phyloP scores from a whole-genome alignment of 2,888 invertebrate species.

The Oscheius sp. region DNA sequence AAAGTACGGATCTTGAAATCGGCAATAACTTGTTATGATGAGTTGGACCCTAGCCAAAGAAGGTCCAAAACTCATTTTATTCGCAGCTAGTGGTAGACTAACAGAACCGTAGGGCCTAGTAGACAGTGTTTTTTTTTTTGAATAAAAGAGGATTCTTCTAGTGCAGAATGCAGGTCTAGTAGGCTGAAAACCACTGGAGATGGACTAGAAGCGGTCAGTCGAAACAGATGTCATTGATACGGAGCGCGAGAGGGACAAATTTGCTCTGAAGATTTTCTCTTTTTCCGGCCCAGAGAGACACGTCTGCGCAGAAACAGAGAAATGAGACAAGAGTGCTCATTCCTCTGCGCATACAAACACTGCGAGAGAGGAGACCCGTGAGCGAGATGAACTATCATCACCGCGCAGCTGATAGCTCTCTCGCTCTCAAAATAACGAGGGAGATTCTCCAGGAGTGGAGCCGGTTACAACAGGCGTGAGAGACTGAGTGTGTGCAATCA shows the following conservation, averaged over 20 bases:
- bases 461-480: constrained; percentile 24
- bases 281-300: constrained; percentile 18
- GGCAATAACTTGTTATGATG: too few relatives aligned
- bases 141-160: too few relatives aligned
- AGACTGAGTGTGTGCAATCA: constrained; percentile 28
- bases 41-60: too few relatives aligned
- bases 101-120: too few relatives aligned
- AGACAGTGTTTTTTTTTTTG: too few relatives aligned
- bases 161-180: too few relatives aligned
- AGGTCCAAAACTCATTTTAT: too few relatives aligned
- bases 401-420: constrained; percentile 8
- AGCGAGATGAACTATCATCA: constrained; percentile 1
- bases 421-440: constrained; percentile 7
- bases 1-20: too few relatives aligned
- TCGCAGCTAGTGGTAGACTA: too few relatives aligned
- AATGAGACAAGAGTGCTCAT: constrained; percentile 27
- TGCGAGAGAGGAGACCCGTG: not conserved
- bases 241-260: constrained; percentile 3
- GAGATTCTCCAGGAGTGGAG: not conserved
- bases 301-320: constrained; percentile 17
- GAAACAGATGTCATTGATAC: too few relatives aligned
- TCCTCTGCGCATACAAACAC: constrained; percentile 28
- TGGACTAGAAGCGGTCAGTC: constrained; percentile 7
- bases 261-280: constrained; percentile 10
- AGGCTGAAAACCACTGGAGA: not conserved